Evolutionary conservation across 2,888 invertebrate species (phyloP).

Genomic region (Cerceris ruficornis): DNA sequence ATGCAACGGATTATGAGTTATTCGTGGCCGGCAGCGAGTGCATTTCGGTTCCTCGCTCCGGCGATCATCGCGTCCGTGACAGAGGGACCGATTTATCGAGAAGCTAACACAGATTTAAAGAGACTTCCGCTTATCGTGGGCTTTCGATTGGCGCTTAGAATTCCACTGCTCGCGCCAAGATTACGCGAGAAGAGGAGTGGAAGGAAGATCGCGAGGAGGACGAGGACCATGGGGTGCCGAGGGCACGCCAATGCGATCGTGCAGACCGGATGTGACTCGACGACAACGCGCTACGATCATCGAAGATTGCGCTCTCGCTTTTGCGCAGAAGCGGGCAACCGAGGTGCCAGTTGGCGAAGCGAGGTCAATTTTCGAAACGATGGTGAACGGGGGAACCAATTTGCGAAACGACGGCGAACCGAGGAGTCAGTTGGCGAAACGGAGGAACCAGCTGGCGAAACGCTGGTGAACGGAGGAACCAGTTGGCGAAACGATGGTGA

Average conservation of each 20-base stretch:
- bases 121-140: no score
- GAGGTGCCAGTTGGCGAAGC: constrained; percentile 49
- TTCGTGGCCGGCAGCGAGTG: background rate
- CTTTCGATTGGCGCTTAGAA: no score
- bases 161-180: no score
- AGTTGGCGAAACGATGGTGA: no score
- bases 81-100: background rate
- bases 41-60: background rate
- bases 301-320: constrained; percentile 70
- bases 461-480: no score
- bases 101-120: background rate
- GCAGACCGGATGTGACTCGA: constrained; percentile 74
- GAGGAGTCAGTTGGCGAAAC: no score
- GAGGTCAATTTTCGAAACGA: no score
- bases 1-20: background rate
- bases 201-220: constrained; percentile 3
- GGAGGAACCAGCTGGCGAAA: no score
- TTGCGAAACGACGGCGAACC: no score
- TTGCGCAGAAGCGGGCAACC: constrained; percentile 57
- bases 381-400: no score
- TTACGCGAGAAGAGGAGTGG: background rate
- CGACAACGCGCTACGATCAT: constrained; percentile 75
- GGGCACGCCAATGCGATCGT: constrained; percentile 32
- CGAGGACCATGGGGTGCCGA: constrained; percentile 11
- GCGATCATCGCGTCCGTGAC: background rate